These are phyloP conservation scores for Marronus borbonicus DNA, from an alignment of 2,888 invertebrate genomes.

Conservation along the genomic window DNA sequence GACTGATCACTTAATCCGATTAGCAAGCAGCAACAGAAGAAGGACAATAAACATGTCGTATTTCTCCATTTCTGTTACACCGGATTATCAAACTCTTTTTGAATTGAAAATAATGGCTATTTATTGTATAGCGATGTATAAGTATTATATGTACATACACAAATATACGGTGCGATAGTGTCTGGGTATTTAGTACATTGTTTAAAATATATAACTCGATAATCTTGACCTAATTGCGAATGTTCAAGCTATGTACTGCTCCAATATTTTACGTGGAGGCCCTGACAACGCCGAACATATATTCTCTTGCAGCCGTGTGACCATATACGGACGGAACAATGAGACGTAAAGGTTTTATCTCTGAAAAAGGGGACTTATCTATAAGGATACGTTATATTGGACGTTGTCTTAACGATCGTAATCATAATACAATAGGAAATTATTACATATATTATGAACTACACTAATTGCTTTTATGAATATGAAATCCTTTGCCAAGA, in stretches of 20 bases:
- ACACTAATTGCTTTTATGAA: no score
- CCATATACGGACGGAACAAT: conserved; percentile 38
- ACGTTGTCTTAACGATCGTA: no score
- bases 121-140: neutral
- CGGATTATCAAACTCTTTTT: conserved; percentile 31
- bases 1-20: no score
- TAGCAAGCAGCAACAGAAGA: neutral
- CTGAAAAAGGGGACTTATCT: conserved; percentile 19
- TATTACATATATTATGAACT: no score
- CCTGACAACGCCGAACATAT: conserved; percentile 12
- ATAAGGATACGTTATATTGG: conserved; percentile 6
- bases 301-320: neutral
- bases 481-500: no score
- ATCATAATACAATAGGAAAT: no score
- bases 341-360: conserved; percentile 25
- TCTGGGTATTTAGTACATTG: conserved; percentile 28
- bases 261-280: conserved; percentile 47
- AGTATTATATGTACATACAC: conserved; percentile 11
- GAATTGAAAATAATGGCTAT: conserved; percentile 33
- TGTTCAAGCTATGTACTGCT: conserved; percentile 53
- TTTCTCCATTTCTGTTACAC: neutral
- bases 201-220: conserved; percentile 50
- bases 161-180: conserved; percentile 3
- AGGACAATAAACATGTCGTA: neutral
- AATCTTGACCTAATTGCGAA: conserved; percentile 56